These are phyloP conservation scores for Calliphora vomitoria DNA, from an alignment of 2,888 invertebrate species.

Conservation along the genomic window DNA sequence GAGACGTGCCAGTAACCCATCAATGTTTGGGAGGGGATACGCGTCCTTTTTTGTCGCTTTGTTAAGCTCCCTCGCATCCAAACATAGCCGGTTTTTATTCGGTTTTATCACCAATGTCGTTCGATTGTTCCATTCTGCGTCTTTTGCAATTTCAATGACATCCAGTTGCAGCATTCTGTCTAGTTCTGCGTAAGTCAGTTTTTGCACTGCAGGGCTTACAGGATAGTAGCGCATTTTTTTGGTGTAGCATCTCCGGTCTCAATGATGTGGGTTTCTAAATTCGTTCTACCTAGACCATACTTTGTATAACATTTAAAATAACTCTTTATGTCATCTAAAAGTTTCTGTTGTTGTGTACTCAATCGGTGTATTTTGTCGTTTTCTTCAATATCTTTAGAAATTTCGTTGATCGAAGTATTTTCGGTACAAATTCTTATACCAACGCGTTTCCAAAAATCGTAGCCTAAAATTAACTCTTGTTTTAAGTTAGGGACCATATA, in stretches of 20 bases:
- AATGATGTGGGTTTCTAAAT: background rate
- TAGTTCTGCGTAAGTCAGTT: background rate
- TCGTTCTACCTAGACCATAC: slow-evolving; percentile 6
- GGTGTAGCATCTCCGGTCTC: background rate
- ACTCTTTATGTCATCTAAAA: background rate
- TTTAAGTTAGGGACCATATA: background rate
- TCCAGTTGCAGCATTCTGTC: slow-evolving; percentile 7
- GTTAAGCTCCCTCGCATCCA: too few relatives aligned
- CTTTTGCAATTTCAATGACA: slow-evolving; percentile 1
- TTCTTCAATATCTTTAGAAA: background rate
- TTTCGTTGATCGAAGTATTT: background rate
- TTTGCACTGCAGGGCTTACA: background rate
- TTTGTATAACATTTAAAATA: slow-evolving; percentile 12
- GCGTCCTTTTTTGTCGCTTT: too few relatives aligned
- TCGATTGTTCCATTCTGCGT: slow-evolving; percentile 13
- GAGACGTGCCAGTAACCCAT: background rate
- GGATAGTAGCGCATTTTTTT: slow-evolving; percentile 11
- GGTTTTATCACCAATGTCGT: background rate
- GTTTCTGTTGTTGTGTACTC: background rate
- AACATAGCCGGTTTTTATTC: too few relatives aligned
- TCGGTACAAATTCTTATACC: background rate
- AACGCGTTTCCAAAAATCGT: background rate
- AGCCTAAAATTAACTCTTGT: background rate
- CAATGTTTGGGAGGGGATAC: background rate
- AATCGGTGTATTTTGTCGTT: background rate